Base-by-base conservation (phyloP, 53 echinoderm and acorn worm genomes). In the Antedon mediterranea region DNA sequence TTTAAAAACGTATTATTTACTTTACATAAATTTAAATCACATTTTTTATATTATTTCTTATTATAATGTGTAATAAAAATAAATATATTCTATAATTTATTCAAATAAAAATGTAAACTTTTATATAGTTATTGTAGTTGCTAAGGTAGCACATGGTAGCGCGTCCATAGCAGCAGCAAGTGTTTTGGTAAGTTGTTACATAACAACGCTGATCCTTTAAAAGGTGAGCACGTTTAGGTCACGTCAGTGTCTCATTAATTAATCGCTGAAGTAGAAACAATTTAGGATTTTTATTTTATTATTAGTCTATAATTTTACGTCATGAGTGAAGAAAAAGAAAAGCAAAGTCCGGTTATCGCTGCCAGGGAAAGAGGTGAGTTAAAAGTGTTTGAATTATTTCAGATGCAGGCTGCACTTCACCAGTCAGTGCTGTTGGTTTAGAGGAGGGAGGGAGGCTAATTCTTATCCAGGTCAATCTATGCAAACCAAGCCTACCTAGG, bases 351-450 rank as follows among this genome's bases (percentile, higher is more conserved):
- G n/a, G 85, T 85, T 29, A 91, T 94, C 81, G 95, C 95, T 43
- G 95, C 95, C 28, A 83, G 95, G 79, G 95, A 94, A 78, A 89
- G 91, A 77, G 93, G 93, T 93, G 76, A 30, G 86, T 83, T 77
- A 33, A 71, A 41, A 7, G 41, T 7, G 41, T n/a, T n/a, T n/a
- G n/a, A n/a, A n/a, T n/a, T n/a, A n/a, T n/a, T n/a, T n/a, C n/a
- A n/a, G n/a, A n/a, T n/a, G n/a, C n/a, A n/a, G n/a, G n/a, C n/a
- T n/a, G n/a, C n/a, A n/a, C n/a, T n/a, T n/a, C n/a, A n/a, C n/a
- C n/a, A n/a, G n/a, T n/a, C n/a, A n/a, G n/a, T n/a, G n/a, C n/a
- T n/a, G n/a, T n/a, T n/a, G n/a, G n/a, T n/a, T n/a, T n/a, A n/a
- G n/a, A n/a, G n/a, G n/a, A n/a, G n/a, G n/a, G n/a, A n/a, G n/a